A percentile compares a stretch with the other conserved stretches of the same genome.
phyloP scores from a whole-genome alignment of 2,797 vertebrate genomes.

The Mionectes olivaceus region DNA sequence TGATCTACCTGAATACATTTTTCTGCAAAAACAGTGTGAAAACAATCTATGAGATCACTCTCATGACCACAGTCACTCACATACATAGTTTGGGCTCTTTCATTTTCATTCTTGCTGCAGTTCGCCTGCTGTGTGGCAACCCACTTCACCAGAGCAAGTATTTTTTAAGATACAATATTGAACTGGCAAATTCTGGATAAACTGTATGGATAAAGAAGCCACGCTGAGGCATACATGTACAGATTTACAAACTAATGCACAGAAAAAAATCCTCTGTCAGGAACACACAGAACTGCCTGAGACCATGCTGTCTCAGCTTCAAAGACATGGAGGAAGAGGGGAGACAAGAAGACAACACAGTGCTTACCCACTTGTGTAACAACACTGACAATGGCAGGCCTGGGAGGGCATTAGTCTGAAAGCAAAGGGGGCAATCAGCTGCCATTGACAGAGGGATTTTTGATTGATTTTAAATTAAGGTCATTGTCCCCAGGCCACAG shows the following conservation, averaged over 20 bases:
- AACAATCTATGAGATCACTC: background rate
- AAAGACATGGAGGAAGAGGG: background rate
- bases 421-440: background rate
- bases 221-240: background rate
- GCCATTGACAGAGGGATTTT: constrained; percentile 29
- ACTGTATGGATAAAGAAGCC: background rate
- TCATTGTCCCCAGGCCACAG: constrained; percentile 46
- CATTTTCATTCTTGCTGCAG: background rate
- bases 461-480: constrained; percentile 75
- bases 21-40: background rate
- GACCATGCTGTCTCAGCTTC: background rate
- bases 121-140: background rate
- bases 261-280: background rate
- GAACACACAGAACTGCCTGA: background rate
- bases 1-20: background rate
- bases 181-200: background rate
- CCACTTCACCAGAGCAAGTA: background rate
- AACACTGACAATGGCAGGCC: background rate
- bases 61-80: background rate
- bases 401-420: constrained; percentile 21
- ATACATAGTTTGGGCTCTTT: background rate
- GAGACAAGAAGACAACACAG: background rate
- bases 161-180: background rate
- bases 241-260: background rate
- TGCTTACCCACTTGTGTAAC: background rate